Conservation (phyloP, 1,140 invertebrate genomes). For the Callitettix versicolor region DNA sequence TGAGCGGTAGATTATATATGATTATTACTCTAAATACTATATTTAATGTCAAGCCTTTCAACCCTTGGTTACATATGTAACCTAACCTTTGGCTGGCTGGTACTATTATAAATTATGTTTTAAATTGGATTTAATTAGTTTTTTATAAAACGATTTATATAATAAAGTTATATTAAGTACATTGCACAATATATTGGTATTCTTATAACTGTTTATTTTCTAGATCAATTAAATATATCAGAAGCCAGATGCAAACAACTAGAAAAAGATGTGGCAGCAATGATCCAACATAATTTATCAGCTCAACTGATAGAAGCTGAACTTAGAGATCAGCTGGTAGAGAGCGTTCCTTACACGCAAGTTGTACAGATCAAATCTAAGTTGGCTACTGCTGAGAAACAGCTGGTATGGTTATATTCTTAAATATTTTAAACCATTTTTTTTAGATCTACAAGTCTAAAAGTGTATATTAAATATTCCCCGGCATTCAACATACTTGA, state of each 20-base stretch:
- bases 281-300: slow-evolving; percentile 17
- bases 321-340: slow-evolving; percentile 17
- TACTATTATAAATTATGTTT: too few species aligned
- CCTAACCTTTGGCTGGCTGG: too few species aligned
- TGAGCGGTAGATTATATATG: too few species aligned
- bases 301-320: slow-evolving; percentile 20
- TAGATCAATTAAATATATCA: slow-evolving; percentile 21
- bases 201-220: neutral
- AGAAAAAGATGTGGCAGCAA: slow-evolving; percentile 16
- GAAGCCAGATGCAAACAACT: slow-evolving; percentile 22
- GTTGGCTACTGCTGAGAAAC: slow-evolving; percentile 16
- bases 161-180: too few species aligned
- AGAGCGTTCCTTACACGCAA: slow-evolving; percentile 15
- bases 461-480: too few species aligned
- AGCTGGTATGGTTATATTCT: slow-evolving; percentile 18
- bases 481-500: too few species aligned
- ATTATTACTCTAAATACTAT: too few species aligned
- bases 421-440: neutral
- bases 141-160: too few species aligned
- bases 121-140: too few species aligned
- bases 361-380: slow-evolving; percentile 10
- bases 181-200: too few species aligned
- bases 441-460: neutral
- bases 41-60: too few species aligned
- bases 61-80: too few species aligned